These are phyloP conservation scores for Helarctos malayanus DNA, from an alignment of 2,797 vertebrate species.

Conservation along the genomic window DNA sequence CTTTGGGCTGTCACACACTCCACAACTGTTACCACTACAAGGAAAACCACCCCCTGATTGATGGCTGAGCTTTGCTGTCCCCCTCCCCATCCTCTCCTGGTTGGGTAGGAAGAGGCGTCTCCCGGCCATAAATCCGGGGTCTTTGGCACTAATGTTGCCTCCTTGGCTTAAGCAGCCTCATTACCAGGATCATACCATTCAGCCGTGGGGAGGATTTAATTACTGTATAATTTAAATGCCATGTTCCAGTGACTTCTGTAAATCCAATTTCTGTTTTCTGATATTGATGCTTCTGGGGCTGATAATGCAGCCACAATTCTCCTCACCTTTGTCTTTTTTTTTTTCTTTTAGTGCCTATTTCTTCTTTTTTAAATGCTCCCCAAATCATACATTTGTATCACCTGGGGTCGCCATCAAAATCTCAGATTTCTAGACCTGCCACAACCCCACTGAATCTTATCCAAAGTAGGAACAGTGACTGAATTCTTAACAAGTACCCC, in stretches of 20 bases:
- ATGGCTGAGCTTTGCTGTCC: not conserved
- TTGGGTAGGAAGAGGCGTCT: not conserved
- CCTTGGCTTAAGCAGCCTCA: slow-evolving; percentile 83
- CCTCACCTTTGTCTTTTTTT: not conserved
- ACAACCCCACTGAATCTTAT: too few species aligned
- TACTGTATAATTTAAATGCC: slow-evolving; percentile 57
- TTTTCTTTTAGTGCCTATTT: not conserved
- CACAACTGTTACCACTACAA: slow-evolving; percentile 54
- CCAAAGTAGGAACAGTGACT: not conserved
- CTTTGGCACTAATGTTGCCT: slow-evolving; percentile 77
- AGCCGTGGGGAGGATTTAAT: slow-evolving; percentile 78
- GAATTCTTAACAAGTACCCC: not conserved
- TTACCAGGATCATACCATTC: slow-evolving; percentile 79
- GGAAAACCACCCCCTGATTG: slow-evolving; percentile 60
- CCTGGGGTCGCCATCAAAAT: not conserved
- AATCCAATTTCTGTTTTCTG: slow-evolving; percentile 58
- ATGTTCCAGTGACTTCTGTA: slow-evolving; percentile 70
- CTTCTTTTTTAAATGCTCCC: not conserved
- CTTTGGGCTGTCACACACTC: slow-evolving; percentile 33
- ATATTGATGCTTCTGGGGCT: slow-evolving; percentile 37
- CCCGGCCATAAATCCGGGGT: slow-evolving; percentile 72
- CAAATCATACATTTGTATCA: not conserved
- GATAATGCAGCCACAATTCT: not conserved
- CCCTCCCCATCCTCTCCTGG: slow-evolving; percentile 48
- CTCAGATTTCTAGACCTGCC: not conserved